Conservation (phyloP, 2,888 invertebrate genomes). For the Meiosimyza decipiens region DNA sequence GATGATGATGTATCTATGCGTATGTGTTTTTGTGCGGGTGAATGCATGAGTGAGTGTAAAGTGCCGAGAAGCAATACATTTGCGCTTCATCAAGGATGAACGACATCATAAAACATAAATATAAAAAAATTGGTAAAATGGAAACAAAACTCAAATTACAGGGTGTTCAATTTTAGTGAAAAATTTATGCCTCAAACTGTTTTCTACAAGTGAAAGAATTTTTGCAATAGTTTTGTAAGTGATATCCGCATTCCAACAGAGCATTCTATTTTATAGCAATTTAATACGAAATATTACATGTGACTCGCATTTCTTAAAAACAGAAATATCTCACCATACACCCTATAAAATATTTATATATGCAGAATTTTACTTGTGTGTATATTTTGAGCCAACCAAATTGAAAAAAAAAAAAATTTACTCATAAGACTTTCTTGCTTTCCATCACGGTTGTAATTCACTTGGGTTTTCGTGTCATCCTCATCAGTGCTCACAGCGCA, state of each 20-base stretch:
- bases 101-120: conserved; percentile 41
- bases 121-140: not conserved
- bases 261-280: no score
- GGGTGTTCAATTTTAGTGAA: no score
- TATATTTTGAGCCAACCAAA: not conserved
- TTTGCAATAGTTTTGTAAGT: no score
- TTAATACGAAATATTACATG: no score
- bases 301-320: not conserved
- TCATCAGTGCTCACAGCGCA: not conserved
- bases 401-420: no score
- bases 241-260: no score
- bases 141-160: no score
- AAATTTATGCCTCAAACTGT: no score
- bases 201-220: no score
- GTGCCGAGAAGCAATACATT: conserved; percentile 42
- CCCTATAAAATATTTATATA: not conserved
- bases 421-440: not conserved
- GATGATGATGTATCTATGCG: conserved; percentile 41
- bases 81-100: conserved; percentile 47
- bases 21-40: not conserved
- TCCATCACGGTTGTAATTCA: conserved; percentile 23
- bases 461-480: conserved; percentile 15
- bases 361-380: not conserved
- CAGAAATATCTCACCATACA: not conserved
- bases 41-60: conserved; percentile 15